A percentile compares a stretch with the other conserved stretches of the same genome.
phyloP scores from a whole-genome alignment of 2,113 vertebrate genomes.

The Oenanthe melanoleuca region DNA sequence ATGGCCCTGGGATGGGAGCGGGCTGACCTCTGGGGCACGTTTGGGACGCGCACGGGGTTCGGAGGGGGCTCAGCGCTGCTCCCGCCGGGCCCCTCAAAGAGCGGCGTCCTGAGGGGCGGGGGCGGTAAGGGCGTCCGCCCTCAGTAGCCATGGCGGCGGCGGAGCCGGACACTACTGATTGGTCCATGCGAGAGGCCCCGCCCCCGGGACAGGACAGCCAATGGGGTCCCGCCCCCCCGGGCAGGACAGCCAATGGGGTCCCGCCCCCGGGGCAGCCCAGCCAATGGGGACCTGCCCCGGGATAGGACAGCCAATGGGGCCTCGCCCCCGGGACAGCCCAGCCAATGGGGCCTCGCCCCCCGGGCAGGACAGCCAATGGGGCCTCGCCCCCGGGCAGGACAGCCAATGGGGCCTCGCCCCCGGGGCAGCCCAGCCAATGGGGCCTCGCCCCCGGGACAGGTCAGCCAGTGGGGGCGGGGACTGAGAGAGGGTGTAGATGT shows the following conservation, averaged over 20 bases:
- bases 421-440: neutral
- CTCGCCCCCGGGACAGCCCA: neutral
- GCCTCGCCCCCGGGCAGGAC: neutral
- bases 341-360: neutral
- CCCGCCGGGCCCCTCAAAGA: no score
- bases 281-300: neutral
- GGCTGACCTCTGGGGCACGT: neutral
- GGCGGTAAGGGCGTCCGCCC: no score
- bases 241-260: neutral
- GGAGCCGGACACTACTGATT: neutral
- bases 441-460: no score
- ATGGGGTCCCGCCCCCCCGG: neutral
- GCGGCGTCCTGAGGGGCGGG: accelerated
- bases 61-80: neutral
- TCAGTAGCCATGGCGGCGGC: no score
- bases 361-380: neutral
- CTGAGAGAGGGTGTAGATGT: no score
- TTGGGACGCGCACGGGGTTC: no score
- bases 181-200: neutral
- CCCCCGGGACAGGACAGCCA: neutral
- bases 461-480: neutral
- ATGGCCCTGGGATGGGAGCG: neutral
- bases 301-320: neutral
- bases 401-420: neutral
- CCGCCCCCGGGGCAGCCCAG: accelerated